These are phyloP conservation scores for Drosophila dunni DNA, from an alignment of 1,140 invertebrate species.

Conservation along the genomic window DNA sequence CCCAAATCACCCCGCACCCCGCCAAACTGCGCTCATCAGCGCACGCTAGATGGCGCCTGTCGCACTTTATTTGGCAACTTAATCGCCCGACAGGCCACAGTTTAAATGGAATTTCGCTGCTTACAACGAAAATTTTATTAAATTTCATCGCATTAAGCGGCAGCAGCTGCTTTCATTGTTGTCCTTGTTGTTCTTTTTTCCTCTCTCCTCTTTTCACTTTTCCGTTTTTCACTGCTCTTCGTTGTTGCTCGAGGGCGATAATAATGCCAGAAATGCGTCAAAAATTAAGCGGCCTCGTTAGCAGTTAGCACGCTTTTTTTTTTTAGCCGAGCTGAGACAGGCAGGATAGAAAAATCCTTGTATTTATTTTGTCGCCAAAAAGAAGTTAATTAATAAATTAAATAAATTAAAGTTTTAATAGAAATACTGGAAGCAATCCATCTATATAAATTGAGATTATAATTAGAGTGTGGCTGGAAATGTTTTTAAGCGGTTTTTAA, in stretches of 20 bases:
- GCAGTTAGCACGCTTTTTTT: slow-evolving; percentile 25
- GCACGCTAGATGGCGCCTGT: slow-evolving; percentile 45
- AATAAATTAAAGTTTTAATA: not conserved
- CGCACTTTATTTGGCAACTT: slow-evolving; percentile 83
- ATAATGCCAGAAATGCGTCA: slow-evolving; percentile 60
- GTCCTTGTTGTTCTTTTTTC: slow-evolving; percentile 14
- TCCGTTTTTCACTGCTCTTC: slow-evolving; percentile 5
- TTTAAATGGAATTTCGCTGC: slow-evolving; percentile 68
- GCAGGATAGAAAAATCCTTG: not conserved
- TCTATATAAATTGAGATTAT: slow-evolving; percentile 48
- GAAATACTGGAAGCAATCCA: not conserved
- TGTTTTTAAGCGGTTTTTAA: slow-evolving; percentile 70
- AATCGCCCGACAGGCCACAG: slow-evolving; percentile 72
- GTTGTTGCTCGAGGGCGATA: slow-evolving; percentile 45
- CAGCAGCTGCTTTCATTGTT: slow-evolving; percentile 52
- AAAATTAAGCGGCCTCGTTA: slow-evolving; percentile 51
- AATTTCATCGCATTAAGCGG: slow-evolving; percentile 70
- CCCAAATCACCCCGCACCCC: slow-evolving; percentile 12
- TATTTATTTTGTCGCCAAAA: not conserved
- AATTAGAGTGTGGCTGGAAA: slow-evolving; percentile 42
- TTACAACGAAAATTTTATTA: slow-evolving; percentile 66
- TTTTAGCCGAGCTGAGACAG: slow-evolving; percentile 5
- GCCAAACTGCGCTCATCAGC: not conserved
- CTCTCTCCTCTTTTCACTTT: not conserved
- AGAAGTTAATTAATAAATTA: slow-evolving; percentile 1